Percentiles rank a stretch among this genome's conserved stretches.
These are phyloP conservation scores for Argyresthia albistria DNA, from an alignment of 2,888 invertebrate species.

Conservation along the genomic window DNA sequence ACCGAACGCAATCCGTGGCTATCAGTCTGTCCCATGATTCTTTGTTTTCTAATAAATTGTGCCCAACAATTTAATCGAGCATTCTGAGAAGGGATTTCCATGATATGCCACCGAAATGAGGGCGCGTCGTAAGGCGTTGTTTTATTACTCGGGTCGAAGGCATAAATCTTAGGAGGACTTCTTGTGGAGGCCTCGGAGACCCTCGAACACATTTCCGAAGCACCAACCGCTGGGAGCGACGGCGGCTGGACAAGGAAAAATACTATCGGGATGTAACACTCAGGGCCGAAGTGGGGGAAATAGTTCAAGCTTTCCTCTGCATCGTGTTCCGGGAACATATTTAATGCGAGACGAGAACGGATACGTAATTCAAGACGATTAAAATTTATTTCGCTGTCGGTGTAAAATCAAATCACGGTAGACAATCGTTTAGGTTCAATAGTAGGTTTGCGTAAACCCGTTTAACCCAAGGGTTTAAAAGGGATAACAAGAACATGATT, in stretches of 20 bases:
- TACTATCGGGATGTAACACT: slow-evolving; percentile 32
- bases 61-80: slow-evolving; percentile 1
- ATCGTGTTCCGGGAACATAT: no score
- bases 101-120: slow-evolving; percentile 14
- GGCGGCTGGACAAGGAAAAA: neutral
- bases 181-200: slow-evolving; percentile 30
- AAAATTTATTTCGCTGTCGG: no score
- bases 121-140: slow-evolving; percentile 33
- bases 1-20: no score
- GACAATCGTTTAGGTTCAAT: no score
- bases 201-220: slow-evolving; percentile 40
- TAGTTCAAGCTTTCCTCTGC: no score
- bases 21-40: no score
- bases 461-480: no score
- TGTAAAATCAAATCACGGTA: no score
- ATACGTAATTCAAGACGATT: no score
- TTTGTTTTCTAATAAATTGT: neutral
- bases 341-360: no score
- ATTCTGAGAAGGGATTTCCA: neutral
- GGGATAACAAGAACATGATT: no score
- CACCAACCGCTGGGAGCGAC: slow-evolving; percentile 29
- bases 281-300: slow-evolving; percentile 17
- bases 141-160: slow-evolving; percentile 42
- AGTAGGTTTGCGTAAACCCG: no score
- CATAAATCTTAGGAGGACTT: slow-evolving; percentile 49